Evolutionary conservation across 2,113 vertebrate genomes (phyloP).

Genomic region (Butorides virescens): DNA sequence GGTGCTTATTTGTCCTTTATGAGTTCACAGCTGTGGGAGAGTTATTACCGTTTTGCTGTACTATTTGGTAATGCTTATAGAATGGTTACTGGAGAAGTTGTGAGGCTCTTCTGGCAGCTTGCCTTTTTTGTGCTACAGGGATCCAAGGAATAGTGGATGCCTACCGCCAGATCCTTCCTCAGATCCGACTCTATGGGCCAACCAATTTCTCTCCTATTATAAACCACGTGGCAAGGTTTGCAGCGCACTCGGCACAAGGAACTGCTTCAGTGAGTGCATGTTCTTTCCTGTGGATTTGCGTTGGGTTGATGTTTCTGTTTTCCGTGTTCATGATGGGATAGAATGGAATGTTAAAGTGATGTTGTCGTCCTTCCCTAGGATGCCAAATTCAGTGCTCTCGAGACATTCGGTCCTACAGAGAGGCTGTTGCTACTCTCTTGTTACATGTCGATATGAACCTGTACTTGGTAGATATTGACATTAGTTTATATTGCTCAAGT

Average conservation of each 20-base stretch:
- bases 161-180: slow-evolving; percentile 83
- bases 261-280: slow-evolving; percentile 78
- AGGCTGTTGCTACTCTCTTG: not conserved
- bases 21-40: not conserved
- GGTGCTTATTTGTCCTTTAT: not conserved
- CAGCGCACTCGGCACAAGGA: slow-evolving; percentile 68
- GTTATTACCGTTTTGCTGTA: not conserved
- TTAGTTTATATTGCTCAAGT: not conserved
- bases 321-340: not conserved
- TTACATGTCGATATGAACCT: not conserved
- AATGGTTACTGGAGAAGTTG: not conserved
- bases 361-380: not conserved
- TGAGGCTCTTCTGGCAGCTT: not conserved
- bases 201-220: slow-evolving; percentile 95
- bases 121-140: slow-evolving; percentile 69
- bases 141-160: slow-evolving; percentile 89
- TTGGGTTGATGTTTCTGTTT: not conserved
- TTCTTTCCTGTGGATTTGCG: not conserved
- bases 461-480: not conserved
- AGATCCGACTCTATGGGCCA: slow-evolving; percentile 86
- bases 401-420: not conserved
- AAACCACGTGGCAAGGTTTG: slow-evolving; percentile 86
- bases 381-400: not conserved
- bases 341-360: not conserved
- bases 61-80: not conserved